Conservation (phyloP, 1,140 invertebrate species). For the Campoletis sonorensis region DNA sequence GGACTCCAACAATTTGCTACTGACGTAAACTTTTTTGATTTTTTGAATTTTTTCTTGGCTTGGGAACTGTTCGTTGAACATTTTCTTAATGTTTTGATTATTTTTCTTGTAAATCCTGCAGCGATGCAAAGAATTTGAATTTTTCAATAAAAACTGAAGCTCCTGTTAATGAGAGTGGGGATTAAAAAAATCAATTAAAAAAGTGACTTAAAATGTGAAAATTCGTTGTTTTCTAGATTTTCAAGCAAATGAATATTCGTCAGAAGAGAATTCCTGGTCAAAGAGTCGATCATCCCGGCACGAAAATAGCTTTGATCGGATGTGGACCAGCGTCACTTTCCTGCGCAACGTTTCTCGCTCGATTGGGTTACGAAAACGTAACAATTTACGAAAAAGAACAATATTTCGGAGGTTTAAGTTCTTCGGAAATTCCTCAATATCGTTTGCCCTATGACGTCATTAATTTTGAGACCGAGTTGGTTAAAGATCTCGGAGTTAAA, state of each 20-base stretch:
- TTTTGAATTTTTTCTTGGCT: too few relatives aligned
- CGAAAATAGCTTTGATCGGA: slow-evolving; percentile 93
- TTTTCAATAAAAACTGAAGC: too few relatives aligned
- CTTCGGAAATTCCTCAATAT: slow-evolving; percentile 98
- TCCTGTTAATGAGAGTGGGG: too few relatives aligned
- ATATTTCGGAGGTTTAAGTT: slow-evolving; percentile 93
- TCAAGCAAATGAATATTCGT: slow-evolving; percentile 94
- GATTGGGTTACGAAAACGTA: slow-evolving; percentile 94
- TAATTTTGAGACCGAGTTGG: slow-evolving; percentile 94
- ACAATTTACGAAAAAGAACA: slow-evolving; percentile 95
- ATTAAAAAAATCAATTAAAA: too few relatives aligned
- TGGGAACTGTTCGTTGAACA: too few relatives aligned
- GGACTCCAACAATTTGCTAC: slow-evolving; percentile 98
- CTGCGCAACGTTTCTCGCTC: slow-evolving; percentile 95
- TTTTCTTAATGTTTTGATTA: too few relatives aligned
- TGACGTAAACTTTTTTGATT: slow-evolving; percentile 81
- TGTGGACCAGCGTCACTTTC: slow-evolving; percentile 98
- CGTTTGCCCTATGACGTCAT: slow-evolving; percentile 95
- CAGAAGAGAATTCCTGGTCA: slow-evolving; percentile 88
- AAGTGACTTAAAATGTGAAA: too few relatives aligned
- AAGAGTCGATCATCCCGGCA: slow-evolving; percentile 78
- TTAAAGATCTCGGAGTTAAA: slow-evolving; percentile 95
- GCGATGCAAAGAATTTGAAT: too few relatives aligned
- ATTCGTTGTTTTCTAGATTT: slow-evolving; percentile 80
- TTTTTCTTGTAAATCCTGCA: too few relatives aligned